Percentiles rank a stretch among this genome's conserved stretches.
phyloP scores from a whole-genome alignment of 1,140 invertebrate species.

The Meteorus sp. region DNA sequence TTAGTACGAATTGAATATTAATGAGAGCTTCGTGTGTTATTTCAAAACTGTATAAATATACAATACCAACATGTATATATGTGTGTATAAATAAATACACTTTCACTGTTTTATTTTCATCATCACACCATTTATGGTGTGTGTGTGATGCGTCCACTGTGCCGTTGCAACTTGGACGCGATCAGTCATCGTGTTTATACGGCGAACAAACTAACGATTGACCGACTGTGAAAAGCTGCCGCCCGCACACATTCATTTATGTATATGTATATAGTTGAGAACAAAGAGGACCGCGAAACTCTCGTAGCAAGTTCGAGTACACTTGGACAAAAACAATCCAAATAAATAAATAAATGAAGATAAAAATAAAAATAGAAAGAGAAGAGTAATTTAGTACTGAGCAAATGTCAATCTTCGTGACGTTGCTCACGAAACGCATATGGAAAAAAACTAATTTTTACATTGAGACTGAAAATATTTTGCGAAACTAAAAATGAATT shows the following conservation, averaged over 20 bases:
- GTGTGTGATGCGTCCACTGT: too few relatives aligned
- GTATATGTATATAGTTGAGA: too few relatives aligned
- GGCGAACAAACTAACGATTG: constrained; percentile 28
- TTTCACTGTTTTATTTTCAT: constrained; percentile 44
- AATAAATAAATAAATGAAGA: background rate
- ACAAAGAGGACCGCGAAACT: background rate
- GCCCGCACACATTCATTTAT: background rate
- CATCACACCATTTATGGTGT: constrained; percentile 16
- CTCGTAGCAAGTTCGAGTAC: background rate
- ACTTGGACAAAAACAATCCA: background rate
- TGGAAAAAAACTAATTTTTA: too few relatives aligned
- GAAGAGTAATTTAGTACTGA: too few relatives aligned
- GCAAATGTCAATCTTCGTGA: too few relatives aligned
- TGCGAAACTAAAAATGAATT: too few relatives aligned
- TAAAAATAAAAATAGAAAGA: constrained; percentile 1
- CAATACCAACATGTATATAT: too few relatives aligned
- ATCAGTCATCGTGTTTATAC: constrained; percentile 14
- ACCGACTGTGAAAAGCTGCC: constrained; percentile 13
- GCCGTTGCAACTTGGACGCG: too few relatives aligned
- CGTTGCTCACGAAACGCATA: too few relatives aligned
- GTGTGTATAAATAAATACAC: too few relatives aligned
- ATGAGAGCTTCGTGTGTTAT: constrained; percentile 39
- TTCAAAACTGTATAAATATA: too few relatives aligned
- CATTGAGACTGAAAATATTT: too few relatives aligned
- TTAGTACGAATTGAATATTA: constrained; percentile 52